Percentiles rank a stretch among this genome's conserved stretches.
phyloP scores from a whole-genome alignment of 2,113 vertebrate genomes.

The Hylia prasina region DNA sequence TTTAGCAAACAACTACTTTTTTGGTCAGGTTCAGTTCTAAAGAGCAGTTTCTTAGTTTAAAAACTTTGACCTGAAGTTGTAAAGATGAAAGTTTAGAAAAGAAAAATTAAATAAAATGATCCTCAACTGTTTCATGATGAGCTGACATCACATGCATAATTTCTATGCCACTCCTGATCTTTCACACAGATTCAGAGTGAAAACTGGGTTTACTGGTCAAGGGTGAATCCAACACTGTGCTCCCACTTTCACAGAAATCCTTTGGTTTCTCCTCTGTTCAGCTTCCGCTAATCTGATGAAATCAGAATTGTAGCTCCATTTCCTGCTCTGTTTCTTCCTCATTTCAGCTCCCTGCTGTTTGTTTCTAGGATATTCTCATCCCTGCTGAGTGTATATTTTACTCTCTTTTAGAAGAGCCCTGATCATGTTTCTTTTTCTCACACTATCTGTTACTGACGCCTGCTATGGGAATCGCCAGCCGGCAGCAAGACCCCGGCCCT shows the following conservation, averaged over 20 bases:
- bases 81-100: not conserved
- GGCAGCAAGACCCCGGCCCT: not conserved
- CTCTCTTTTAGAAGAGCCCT: slow-evolving; percentile 13
- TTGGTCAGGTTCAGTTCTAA: not conserved
- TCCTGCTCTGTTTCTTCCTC: slow-evolving; percentile 33
- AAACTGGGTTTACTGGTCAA: not conserved
- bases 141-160: not conserved
- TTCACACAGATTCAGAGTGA: not conserved
- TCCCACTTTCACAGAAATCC: not conserved
- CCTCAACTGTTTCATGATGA: not conserved
- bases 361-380: slow-evolving; percentile 57
- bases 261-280: not conserved
- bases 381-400: slow-evolving; percentile 55
- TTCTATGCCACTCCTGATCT: not conserved
- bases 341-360: slow-evolving; percentile 39
- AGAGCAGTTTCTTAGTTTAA: not conserved
- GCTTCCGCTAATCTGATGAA: slow-evolving; percentile 26
- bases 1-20: not conserved
- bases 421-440: slow-evolving; percentile 61
- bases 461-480: slow-evolving; percentile 33
- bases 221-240: not conserved
- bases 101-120: not conserved
- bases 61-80: not conserved
- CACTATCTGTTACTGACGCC: slow-evolving; percentile 36
- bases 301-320: slow-evolving; percentile 39